Conservation (phyloP, 2,113 vertebrate genomes). For the Otocyon megalotis region DNA sequence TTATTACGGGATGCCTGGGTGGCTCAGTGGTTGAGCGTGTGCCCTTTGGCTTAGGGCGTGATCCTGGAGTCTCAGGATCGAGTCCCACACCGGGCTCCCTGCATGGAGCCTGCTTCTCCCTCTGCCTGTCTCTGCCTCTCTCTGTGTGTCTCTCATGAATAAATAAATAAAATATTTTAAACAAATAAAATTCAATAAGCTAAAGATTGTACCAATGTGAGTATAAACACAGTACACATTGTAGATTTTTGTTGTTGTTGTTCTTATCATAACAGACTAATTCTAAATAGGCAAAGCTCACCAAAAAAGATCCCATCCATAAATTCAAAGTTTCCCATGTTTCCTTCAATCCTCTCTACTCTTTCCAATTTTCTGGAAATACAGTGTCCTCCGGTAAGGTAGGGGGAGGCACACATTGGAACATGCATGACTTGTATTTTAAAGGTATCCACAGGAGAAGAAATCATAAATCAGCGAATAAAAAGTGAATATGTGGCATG, state of each 20-base stretch:
- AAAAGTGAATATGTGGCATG: background rate
- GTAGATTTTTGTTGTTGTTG: background rate
- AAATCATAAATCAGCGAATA: background rate
- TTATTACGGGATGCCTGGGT: no score
- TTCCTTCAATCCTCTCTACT: background rate
- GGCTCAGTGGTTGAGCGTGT: no score
- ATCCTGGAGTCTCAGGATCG: no score
- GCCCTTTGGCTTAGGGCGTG: no score
- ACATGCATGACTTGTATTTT: background rate
- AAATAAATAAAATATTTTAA: no score
- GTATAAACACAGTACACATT: background rate
- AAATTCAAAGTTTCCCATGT: background rate
- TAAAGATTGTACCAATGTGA: background rate
- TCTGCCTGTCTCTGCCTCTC: no score
- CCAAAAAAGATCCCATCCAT: background rate
- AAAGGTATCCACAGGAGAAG: background rate
- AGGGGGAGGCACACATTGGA: background rate
- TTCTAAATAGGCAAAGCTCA: constrained; percentile 32
- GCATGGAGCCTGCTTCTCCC: no score
- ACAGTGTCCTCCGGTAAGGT: background rate
- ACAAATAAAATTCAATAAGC: background rate
- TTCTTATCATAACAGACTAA: background rate
- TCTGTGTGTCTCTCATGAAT: no score
- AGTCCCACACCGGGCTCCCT: no score
- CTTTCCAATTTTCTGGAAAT: constrained; percentile 12